Conservation (phyloP, 2,888 invertebrate species). For the Hydraecia micacea region DNA sequence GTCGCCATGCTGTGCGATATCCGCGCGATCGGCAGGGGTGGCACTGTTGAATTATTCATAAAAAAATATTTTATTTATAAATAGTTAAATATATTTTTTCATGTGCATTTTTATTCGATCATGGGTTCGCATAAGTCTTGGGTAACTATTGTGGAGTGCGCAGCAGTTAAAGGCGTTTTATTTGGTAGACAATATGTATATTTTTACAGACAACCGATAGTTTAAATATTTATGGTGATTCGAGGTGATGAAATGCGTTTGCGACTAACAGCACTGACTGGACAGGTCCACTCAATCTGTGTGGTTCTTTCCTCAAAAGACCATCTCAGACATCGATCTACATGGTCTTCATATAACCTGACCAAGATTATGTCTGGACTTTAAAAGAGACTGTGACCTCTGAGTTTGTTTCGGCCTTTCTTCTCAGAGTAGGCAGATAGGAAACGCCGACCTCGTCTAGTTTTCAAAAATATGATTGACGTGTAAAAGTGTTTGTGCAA, state of each 20-base stretch:
- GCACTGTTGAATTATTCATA: constrained; percentile 41
- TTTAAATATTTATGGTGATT: constrained; percentile 32
- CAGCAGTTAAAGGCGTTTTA: constrained; percentile 5
- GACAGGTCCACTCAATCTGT: no score
- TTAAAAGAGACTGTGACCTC: no score
- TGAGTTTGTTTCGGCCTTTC: no score
- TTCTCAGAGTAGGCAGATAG: no score
- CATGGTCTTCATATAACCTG: no score
- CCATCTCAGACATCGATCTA: no score
- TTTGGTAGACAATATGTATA: constrained; percentile 1
- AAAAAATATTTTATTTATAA: constrained; percentile 39
- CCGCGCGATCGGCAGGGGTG: constrained; percentile 67
- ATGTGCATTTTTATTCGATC: constrained; percentile 44
- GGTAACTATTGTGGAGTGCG: not conserved
- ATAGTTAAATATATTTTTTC: constrained; percentile 13
- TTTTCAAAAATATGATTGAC: no score
- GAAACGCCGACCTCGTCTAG: no score
- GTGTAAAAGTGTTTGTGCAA: no score
- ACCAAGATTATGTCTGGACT: no score
- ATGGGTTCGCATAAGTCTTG: constrained; percentile 32
- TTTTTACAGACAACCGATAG: constrained; percentile 10
- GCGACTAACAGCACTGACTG: not conserved
- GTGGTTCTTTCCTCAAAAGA: no score
- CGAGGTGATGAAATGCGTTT: not conserved
- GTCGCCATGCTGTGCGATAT: constrained; percentile 73